phyloP scores from a whole-genome alignment of 64 coral and sea anemone genomes.

The Stichodactyla helianthus region DNA sequence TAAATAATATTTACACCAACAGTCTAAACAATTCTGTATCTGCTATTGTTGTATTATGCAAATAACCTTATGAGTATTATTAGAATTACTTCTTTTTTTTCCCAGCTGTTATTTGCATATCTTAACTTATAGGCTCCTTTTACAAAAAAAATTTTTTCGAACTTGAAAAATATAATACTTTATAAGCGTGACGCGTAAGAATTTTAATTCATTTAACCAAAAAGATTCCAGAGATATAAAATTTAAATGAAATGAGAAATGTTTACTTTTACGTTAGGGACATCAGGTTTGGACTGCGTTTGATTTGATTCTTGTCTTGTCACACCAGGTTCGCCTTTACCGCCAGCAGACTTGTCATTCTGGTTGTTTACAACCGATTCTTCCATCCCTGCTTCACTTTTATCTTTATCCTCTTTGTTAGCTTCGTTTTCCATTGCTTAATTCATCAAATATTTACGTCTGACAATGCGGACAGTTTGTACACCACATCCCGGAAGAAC shows the following conservation, averaged over 20 bases:
- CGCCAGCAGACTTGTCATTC: neutral
- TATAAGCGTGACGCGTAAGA: neutral
- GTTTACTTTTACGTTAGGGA: constrained; percentile 13
- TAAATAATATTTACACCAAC: neutral
- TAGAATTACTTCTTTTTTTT: neutral
- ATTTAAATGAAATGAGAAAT: neutral
- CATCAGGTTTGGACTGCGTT: neutral
- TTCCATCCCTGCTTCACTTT: neutral
- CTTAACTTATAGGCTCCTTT: no score
- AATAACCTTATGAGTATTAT: neutral
- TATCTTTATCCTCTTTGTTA: neutral
- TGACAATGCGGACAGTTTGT: neutral
- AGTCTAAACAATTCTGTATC: neutral
- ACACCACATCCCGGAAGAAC: constrained; percentile 8
- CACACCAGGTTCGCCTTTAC: neutral
- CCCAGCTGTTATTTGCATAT: neutral
- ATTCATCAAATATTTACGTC: neutral
- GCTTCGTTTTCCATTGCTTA: neutral
- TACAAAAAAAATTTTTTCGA: no score
- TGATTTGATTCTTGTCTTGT: neutral
- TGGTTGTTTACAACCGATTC: neutral
- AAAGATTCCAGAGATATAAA: neutral
- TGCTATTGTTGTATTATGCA: neutral
- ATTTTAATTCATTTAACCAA: neutral
- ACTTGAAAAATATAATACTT: no score